Base-by-base conservation (phyloP, 1,140 invertebrate genomes). In the Bombus haemorrhoidalis region DNA sequence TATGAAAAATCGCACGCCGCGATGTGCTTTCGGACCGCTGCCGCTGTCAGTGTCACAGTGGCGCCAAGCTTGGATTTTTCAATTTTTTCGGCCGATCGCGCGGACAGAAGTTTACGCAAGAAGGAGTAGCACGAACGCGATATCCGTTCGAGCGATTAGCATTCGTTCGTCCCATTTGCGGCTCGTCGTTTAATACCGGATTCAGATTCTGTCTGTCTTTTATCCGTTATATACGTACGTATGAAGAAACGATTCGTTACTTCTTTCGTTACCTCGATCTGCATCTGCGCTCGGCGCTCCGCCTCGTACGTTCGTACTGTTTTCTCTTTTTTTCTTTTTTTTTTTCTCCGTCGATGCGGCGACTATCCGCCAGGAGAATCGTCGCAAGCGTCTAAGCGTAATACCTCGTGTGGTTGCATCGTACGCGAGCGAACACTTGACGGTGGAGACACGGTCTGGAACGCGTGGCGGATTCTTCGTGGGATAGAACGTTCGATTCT, bases 61-160 rank as follows among this genome's bases (percentile, higher is more conserved):
- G 41, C 13, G 53, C 53, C 9, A 9, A 34, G 72, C 25, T 47
- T 18, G n/a, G n/a, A n/a, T n/a, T n/a, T n/a, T n/a, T n/a, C n/a
- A n/a, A n/a, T n/a, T n/a, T n/a, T n/a, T n/a, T n/a, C 62, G 62
- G 68, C 2, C 2, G 59, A 68, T 76, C 72, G 72, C 72, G 81
- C 8, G 59, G 62, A 83, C 43, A 43, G 12, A 77, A 77, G 57
- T 81, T 74, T 34, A 37, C 34, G 62, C 73, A 47, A 57, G 43
- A 43, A 34, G 73, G 73, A 69, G 32, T 39, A 81, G 43, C 53
- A 64, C 53, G 37, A 74, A 39, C 80, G 80, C 37, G 34, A 57
- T 77, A 77, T 83, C 81, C 73, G 77, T 83, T 83, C 41, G 69
- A 77, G 66, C 73, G 73, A 83, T 83, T 77, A 77, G 73, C 74